Percentiles rank a stretch among this genome's conserved stretches.
Conservation (phyloP, 2,888 invertebrate species). For the Cyclophora albipunctata region DNA sequence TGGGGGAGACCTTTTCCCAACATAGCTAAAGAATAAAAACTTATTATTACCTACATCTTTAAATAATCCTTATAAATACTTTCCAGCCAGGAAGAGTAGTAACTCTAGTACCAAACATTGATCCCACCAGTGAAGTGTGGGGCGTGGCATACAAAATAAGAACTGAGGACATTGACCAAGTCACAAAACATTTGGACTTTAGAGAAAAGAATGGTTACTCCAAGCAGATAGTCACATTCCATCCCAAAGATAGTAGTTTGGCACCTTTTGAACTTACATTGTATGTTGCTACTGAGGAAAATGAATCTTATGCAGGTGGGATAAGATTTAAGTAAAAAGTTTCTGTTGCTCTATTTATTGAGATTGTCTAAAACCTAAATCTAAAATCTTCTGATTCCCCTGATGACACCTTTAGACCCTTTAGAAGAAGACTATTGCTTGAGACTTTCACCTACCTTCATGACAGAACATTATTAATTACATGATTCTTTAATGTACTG, state of each 20-base stretch:
- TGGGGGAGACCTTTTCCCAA: neutral
- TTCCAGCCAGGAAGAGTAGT: constrained; percentile 91
- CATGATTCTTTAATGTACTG: too few relatives aligned
- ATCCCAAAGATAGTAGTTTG: constrained; percentile 72
- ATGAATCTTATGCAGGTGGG: constrained; percentile 83
- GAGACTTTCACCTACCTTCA: too few relatives aligned
- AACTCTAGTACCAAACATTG: constrained; percentile 81
- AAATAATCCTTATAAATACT: neutral
- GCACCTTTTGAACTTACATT: constrained; percentile 81
- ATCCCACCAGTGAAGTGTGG: constrained; percentile 83
- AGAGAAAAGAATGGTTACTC: constrained; percentile 96
- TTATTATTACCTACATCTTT: too few relatives aligned
- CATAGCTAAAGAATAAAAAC: too few relatives aligned
- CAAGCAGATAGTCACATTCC: constrained; percentile 81
- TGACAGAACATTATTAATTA: too few relatives aligned
- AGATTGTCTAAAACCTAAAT: too few relatives aligned
- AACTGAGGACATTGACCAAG: constrained; percentile 78
- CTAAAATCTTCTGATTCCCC: too few relatives aligned
- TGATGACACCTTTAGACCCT: too few relatives aligned
- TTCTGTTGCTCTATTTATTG: too few relatives aligned
- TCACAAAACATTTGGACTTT: constrained; percentile 88
- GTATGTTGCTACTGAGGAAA: constrained; percentile 88
- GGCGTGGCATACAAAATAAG: constrained; percentile 94
- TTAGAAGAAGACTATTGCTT: too few relatives aligned
- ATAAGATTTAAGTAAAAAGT: neutral